Evolutionary conservation across 2,888 invertebrate species (phyloP), one percentile per base, ranked within the genome.

Genomic region (Halictus quadricinctus): DNA sequence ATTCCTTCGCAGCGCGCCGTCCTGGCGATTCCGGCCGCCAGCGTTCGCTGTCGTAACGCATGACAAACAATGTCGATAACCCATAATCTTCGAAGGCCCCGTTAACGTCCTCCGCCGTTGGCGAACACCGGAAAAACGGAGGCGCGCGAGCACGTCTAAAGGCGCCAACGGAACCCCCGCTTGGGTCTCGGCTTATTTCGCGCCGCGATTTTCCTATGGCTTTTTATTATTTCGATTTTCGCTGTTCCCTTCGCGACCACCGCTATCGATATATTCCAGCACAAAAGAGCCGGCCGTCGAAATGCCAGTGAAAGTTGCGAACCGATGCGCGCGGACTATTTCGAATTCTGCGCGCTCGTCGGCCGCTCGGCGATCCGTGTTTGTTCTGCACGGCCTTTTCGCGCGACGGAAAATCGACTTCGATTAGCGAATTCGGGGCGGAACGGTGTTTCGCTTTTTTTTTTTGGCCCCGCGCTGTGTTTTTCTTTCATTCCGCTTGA

Each of bases 1-100:
- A 79, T 87, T 83, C 80, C 84, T 54, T 54, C n/a, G 54, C 54
- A 72, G 36, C 70, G 25, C 72, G 48, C 50, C 54, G 76, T 73
- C 46, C 50, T 64, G 58, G 72, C 77, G 77, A 76, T 80, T 64
- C 84, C 74, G 76, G 64, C 58, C 77, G 78, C 25, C 48, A 12
- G 69, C 69, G 79, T 46, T 73, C 79, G 79, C 69, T 80, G 83
- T 84, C 77, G 80, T 69, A 85, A 84, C 73, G 79, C 76, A 74
- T 74, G 81, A 86, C 79, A 86, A 86, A 81, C 81, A 79, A 76
- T 85, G 70, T 70, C 81, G 81, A 85, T 85, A 85, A 79, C 60
- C 79, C 79, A 77, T 81, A 85, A 85, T 85, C 76, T 77, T 74
- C 72, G 46, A 5, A 43, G 7, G 50, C 84, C 48, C 60, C 78